A percentile compares a stretch with the other conserved stretches of the same genome.
Evolutionary conservation across 2,888 invertebrate genomes (phyloP).

Genomic region (Aquatica leii): DNA sequence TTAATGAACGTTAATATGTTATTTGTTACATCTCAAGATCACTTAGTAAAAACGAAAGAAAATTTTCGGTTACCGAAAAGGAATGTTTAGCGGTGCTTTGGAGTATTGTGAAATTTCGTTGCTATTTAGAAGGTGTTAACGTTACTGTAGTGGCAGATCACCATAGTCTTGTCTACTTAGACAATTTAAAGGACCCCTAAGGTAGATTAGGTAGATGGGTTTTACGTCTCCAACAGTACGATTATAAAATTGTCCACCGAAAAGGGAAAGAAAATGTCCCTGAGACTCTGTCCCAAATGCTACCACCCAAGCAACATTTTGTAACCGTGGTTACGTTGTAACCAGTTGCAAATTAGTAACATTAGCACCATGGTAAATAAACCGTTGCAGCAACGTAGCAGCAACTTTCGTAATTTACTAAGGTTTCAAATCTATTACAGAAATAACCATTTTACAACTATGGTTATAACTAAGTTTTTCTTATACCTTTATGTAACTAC

Average conservation of each 20-base stretch:
- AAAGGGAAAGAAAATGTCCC: slow-evolving; percentile 27
- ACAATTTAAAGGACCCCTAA: slow-evolving; percentile 21
- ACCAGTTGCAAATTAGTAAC: no score
- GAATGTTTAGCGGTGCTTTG: slow-evolving; percentile 35
- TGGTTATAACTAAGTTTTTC: no score
- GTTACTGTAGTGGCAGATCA: slow-evolving; percentile 26
- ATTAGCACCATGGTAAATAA: no score
- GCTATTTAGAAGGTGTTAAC: slow-evolving; percentile 22
- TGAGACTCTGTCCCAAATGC: neutral
- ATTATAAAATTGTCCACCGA: slow-evolving; percentile 37
- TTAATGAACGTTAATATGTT: slow-evolving; percentile 19
- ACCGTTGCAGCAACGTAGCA: no score
- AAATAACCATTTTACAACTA: no score
- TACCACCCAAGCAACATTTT: no score
- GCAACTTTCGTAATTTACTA: no score
- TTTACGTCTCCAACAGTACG: slow-evolving; percentile 37
- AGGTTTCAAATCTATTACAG: no score
- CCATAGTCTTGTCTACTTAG: slow-evolving; percentile 19
- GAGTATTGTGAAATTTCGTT: slow-evolving; percentile 25
- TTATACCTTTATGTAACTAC: no score
- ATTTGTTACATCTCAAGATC: slow-evolving; percentile 30
- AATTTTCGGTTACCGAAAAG: slow-evolving; percentile 27
- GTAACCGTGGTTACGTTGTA: no score
- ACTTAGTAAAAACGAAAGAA: slow-evolving; percentile 20
- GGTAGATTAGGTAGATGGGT: slow-evolving; percentile 35